phyloP scores from a whole-genome alignment of 2,797 vertebrate species.

The Peromyscus attwateri region DNA sequence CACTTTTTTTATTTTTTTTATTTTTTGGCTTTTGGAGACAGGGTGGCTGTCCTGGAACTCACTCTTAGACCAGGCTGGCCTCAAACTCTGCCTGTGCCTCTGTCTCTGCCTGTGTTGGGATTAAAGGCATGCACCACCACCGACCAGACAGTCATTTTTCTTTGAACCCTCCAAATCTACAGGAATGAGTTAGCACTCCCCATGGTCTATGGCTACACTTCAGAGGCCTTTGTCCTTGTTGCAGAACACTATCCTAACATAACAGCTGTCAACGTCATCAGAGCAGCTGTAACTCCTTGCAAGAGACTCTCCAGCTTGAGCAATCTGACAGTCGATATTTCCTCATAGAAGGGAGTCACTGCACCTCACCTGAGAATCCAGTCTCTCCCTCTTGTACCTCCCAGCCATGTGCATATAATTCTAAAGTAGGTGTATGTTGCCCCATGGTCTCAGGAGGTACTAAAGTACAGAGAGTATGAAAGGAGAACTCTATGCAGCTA shows the following conservation, averaged over 20 bases:
- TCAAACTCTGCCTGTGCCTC: not conserved
- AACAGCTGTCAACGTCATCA: not conserved
- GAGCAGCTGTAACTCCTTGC: not conserved
- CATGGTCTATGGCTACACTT: not conserved
- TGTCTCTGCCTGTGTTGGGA: not conserved
- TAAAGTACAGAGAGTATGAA: not conserved
- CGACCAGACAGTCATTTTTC: not conserved
- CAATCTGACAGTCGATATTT: not conserved
- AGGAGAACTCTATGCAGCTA: not conserved
- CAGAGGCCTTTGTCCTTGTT: not conserved
- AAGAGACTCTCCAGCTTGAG: not conserved
- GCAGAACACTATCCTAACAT: not conserved
- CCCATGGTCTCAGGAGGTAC: not conserved
- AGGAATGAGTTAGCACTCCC: not conserved
- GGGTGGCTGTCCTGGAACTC: not conserved
- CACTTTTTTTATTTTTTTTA: not conserved
- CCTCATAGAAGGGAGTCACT: not conserved
- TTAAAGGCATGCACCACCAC: not conserved
- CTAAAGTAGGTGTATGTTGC: not conserved
- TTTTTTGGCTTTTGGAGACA: not conserved
- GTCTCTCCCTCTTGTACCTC: not conserved
- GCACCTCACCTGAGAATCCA: not conserved
- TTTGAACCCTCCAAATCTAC: not conserved
- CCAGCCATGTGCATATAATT: not conserved
- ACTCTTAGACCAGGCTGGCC: not conserved